Conservation (phyloP, 2,888 invertebrate species). For the Limnephilus lunatus region DNA sequence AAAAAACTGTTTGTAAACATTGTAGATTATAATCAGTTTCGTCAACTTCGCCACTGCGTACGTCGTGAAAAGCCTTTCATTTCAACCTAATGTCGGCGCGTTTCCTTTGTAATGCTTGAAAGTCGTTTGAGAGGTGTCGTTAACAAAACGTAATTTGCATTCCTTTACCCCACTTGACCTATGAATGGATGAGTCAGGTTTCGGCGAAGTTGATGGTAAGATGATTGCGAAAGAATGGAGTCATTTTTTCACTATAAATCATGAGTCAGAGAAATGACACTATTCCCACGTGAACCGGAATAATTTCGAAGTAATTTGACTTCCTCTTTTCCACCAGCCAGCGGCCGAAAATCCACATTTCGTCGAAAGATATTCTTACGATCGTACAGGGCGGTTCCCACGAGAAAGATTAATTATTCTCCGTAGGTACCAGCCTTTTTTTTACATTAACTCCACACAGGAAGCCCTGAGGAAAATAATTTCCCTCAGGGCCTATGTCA, state of each 20-base stretch:
- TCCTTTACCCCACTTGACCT: background rate
- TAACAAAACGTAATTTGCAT: background rate
- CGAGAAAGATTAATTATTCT: too few species aligned
- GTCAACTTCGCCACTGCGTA: background rate
- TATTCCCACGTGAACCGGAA: background rate
- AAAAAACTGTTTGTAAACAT: background rate
- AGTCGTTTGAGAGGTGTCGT: constrained; percentile 13
- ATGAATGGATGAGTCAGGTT: constrained; percentile 20
- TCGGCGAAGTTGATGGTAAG: constrained; percentile 9
- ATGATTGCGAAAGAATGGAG: constrained; percentile 7
- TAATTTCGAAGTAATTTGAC: background rate
- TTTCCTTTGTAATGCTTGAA: background rate
- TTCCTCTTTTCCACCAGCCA: background rate
- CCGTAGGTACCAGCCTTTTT: too few species aligned
- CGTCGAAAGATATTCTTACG: too few species aligned
- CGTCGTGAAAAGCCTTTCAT: background rate
- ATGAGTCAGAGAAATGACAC: background rate
- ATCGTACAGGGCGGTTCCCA: too few species aligned
- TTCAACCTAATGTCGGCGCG: background rate
- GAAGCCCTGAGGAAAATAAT: too few species aligned
- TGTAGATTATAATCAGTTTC: background rate
- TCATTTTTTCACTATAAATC: background rate
- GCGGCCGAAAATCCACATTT: too few species aligned
- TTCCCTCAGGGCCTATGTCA: too few species aligned
- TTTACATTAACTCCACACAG: too few species aligned